Evolutionary conservation across 2,113 vertebrate genomes (phyloP), one percentile per base, ranked within the genome.

Genomic region (Datnioides undecimradiatus): DNA sequence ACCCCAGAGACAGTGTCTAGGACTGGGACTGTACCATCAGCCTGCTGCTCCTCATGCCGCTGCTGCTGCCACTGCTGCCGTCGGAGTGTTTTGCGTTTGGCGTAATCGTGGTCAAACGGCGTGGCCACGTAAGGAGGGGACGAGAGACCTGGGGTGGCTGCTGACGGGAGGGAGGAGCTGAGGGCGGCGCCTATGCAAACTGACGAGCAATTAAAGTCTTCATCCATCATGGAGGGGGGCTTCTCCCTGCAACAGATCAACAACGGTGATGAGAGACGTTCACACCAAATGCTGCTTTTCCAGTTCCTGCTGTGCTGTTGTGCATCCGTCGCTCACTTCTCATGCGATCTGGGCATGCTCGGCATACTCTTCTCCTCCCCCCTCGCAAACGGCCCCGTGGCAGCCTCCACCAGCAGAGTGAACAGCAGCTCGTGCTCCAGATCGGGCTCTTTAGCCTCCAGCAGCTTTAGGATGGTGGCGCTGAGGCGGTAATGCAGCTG

Each of bases 81-180:
- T 93, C 94, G 96, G 93, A 95, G 96, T 93, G 96, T 98, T 98
- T 99, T 99, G 97, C 98, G 97, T 97, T 99, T 99, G 97, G 97
- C 96, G 97, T 99, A 99, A 98, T 99, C 98, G 91, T 99, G 98
- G 97, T 99, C 98, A 96, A 98, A 96, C 91, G 98, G 98, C 95
- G 98, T 96, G 94, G 97, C 97, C 96, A 96, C 96, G 93, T 98
- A 98, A 95, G 96, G 96, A 95, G 98, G 97, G 91, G 97, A 98
- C 95, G 97, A 97, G 96, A 99, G 96, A 99, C 98, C 98, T 98
- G 97, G 96, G 91, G 96, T 97, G 14, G 96, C 96, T 1, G 94
- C 97, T 86, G 96, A 96, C 27, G 96, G 96, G 16, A 95, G 94
- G 86, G 96, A 96, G 88, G 95, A 75, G 73, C 80, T 66, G 59